Base-by-base conservation (phyloP, 2,888 invertebrate genomes). In the Scaptomyza flava region DNA sequence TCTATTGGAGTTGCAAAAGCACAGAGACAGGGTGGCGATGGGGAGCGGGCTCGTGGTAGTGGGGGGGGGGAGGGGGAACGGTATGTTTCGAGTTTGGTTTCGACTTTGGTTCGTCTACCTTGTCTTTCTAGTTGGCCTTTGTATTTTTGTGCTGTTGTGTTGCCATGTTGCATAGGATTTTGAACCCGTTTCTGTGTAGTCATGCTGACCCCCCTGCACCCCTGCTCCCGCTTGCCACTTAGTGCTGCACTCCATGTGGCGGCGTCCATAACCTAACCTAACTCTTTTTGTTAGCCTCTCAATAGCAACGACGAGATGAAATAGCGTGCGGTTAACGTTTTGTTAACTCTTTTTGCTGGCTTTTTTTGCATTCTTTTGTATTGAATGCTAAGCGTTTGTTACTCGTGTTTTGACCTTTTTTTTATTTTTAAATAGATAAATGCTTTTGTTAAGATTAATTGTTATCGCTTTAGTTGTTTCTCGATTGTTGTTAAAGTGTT, bases 91-190 rank as follows among this genome's bases (percentile, higher is more conserved):
- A 66, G 80, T 80, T 79, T 79, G 53, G 65, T 12, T 63, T 54
- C 68, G 70, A 77, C 83, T 77, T 75, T 78, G 75, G 79, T 79
- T 78, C 85, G 73, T 80, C 85, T 89, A 85, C 78, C 78, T 88
- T 77, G 52, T 61, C 14, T 51, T 45, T 50, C 68, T 34, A 33
- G 47, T 34, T 50, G 7, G 17, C 51, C 14, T 41, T 60, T 69
- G 46, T 70, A 46, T 77, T 74, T 67, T n/a, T 34, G 20, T 74
- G 48, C 17, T 72, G 71, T 57, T 58, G 42, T 61, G 85, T 87
- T 84, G 78, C 81, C 88, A 82, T 87, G 89, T 88, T 87, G 88
- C 86, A 87, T 89, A 87, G 87, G 87, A 89, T 89, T 89, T 87
- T 89, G 89, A 89, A 87, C 89, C 83, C 88, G 88, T 81, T 87